Percentiles rank a stretch among this genome's conserved stretches.
These are phyloP conservation scores for Pomacea canaliculata DNA, from an alignment of 2,888 invertebrate species.

Conservation along the genomic window DNA sequence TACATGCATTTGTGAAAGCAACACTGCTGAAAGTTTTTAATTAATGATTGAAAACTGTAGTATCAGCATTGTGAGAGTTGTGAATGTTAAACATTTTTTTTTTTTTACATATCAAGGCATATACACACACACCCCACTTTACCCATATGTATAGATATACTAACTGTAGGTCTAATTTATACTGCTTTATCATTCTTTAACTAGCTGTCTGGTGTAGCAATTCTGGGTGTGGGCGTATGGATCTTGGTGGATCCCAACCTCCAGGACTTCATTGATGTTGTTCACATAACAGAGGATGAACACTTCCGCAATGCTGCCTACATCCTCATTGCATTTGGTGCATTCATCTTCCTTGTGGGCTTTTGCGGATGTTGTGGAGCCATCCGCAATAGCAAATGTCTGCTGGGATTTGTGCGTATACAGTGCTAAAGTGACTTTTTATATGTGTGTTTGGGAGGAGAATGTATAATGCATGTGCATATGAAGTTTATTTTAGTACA, in stretches of 20 bases:
- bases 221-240: slow-evolving; percentile 74
- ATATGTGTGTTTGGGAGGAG: not conserved
- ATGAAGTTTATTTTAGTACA: too few relatives aligned
- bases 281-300: slow-evolving; percentile 67
- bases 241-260: slow-evolving; percentile 73
- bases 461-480: not conserved
- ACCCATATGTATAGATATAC: too few relatives aligned
- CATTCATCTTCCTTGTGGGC: slow-evolving; percentile 73
- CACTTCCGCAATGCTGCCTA: slow-evolving; percentile 70
- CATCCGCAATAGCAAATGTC: slow-evolving; percentile 72
- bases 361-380: slow-evolving; percentile 76
- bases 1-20: too few relatives aligned
- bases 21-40: too few relatives aligned
- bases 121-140: too few relatives aligned
- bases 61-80: too few relatives aligned
- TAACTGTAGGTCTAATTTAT: too few relatives aligned
- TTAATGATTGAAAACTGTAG: too few relatives aligned
- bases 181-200: too few relatives aligned
- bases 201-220: slow-evolving; percentile 74
- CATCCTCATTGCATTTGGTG: slow-evolving; percentile 73
- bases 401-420: slow-evolving; percentile 70
- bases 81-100: too few relatives aligned
- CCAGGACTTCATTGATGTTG: slow-evolving; percentile 71
- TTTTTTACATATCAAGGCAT: too few relatives aligned
- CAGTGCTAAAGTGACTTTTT: not conserved